Conservation (phyloP, 2,888 invertebrate species). For the Spisula subtruncata region DNA sequence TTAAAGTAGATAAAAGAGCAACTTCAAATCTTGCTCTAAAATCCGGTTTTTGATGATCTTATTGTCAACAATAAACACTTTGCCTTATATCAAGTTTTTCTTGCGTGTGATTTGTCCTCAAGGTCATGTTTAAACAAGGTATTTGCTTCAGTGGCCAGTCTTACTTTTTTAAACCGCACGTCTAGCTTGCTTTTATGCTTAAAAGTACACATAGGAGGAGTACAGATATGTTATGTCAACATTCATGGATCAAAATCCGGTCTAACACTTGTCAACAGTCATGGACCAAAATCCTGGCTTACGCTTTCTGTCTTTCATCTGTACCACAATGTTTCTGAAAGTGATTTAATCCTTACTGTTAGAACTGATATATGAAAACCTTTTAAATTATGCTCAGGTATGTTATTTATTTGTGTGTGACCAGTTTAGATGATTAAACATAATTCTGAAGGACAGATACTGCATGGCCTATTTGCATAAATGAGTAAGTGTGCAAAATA, state of each 20-base stretch:
- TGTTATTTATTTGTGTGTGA: too few relatives aligned
- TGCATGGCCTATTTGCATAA: too few relatives aligned
- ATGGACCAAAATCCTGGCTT: too few relatives aligned
- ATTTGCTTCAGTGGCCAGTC: not conserved
- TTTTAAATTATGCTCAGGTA: too few relatives aligned
- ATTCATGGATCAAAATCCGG: not conserved
- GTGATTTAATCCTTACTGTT: too few relatives aligned
- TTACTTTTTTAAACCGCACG: not conserved
- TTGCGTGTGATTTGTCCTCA: not conserved
- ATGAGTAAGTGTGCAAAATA: too few relatives aligned
- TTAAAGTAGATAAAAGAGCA: not conserved
- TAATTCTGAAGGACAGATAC: too few relatives aligned
- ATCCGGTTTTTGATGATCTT: not conserved
- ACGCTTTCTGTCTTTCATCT: too few relatives aligned
- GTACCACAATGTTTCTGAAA: too few relatives aligned
- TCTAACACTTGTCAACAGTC: not conserved
- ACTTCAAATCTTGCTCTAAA: not conserved
- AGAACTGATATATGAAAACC: too few relatives aligned
- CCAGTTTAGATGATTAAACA: too few relatives aligned
- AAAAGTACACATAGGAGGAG: not conserved
- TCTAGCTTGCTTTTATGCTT: not conserved
- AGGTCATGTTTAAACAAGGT: conserved; percentile 1
- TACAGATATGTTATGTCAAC: not conserved
- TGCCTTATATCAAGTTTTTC: not conserved
- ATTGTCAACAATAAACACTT: not conserved